Evolutionary conservation across 1,140 invertebrate genomes (phyloP), one percentile per base, ranked within the genome.

Genomic region (Drosophila truncata): DNA sequence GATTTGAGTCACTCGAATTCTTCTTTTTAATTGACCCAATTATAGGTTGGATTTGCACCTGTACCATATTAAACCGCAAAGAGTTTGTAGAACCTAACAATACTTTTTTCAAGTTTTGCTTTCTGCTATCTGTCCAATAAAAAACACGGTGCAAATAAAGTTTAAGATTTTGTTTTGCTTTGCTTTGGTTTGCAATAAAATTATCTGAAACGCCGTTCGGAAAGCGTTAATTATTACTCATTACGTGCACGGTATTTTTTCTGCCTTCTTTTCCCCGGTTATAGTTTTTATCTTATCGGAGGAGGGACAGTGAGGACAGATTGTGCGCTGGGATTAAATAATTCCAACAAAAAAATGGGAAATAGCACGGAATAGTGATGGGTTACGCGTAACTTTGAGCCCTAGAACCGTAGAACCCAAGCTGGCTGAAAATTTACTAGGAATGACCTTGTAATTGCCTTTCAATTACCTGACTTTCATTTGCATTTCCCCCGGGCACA

Each of bases 361-460:
- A 72, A 72, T 14, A 49, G 42, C 42, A 35, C 33, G 20, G 23
- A 39, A 33, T 31, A 33, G 27, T 49, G 41, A 70, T 70, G 65
- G 18, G 33, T 29, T n/a, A 52, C 23, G 18, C 46, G 52, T 49
- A 37, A 61, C 44, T 41, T 47, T 27, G 20, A 49, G 23, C n/a
- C 42, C 3, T 31, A 33, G 31, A 23, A 33, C 7, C 23, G 13
- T 18, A 18, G 27, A 29, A 20, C 14, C 10, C 10, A 25, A n/a
- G 23, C 11, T 27, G 37, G 14, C 13, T 37, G 16, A 33, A 62
- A 44, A 77, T 33, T 18, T 6, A 33, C 46, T 31, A 46, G 29
- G n/a, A 60, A 69, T 87, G 80, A 87, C 83, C 83, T 87, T 87
- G 76, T 58, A 31, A 54, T 85, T 67, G 83, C 75, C 82, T 85